Conservation (phyloP, 2,113 vertebrate genomes). For the Gymnogyps californianus region DNA sequence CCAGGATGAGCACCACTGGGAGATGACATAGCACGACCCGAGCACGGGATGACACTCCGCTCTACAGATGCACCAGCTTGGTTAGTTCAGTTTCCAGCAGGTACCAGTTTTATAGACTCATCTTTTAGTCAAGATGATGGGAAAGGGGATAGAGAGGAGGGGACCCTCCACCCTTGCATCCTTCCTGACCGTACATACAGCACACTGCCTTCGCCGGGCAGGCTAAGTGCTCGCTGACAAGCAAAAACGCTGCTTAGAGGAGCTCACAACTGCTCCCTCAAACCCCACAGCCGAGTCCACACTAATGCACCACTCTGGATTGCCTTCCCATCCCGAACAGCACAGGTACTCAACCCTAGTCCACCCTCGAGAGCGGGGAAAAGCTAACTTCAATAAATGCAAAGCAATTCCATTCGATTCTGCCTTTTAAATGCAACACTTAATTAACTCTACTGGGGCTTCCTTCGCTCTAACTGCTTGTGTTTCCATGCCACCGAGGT, state of each 20-base stretch:
- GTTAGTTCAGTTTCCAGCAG: neutral
- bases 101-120: accelerated
- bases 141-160: neutral
- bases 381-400: neutral
- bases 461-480: neutral
- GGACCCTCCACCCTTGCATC: neutral
- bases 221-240: neutral
- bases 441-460: slow-evolving; percentile 35
- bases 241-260: neutral
- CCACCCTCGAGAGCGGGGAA: neutral
- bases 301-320: accelerated
- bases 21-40: neutral
- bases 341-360: neutral
- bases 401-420: neutral
- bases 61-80: neutral
- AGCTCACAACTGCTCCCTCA: neutral
- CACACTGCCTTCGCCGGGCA: neutral
- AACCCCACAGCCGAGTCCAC: neutral
- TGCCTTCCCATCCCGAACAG: neutral
- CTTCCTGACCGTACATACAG: neutral
- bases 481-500: neutral
- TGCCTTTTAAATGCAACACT: neutral
- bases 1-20: neutral
- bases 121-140: neutral
- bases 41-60: accelerated